Conservation (phyloP, 2,113 vertebrate genomes). For the Larimichthys crocea region DNA sequence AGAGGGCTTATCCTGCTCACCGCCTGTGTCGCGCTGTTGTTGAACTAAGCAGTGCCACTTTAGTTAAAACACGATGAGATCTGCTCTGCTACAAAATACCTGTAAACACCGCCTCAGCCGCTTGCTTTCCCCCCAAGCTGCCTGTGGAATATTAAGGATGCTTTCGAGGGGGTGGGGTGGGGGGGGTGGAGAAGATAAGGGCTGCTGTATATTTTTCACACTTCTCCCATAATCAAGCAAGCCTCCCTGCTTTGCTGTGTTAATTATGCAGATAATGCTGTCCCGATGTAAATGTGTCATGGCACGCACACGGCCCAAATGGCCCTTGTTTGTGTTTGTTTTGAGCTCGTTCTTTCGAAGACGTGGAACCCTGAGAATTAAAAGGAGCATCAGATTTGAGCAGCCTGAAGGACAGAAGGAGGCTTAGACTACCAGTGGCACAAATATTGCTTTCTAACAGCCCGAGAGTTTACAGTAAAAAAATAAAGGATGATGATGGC, state of each 20-base stretch:
- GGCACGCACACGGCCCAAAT: not conserved
- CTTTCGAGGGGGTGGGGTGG: not conserved
- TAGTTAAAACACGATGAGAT: slow-evolving; percentile 37
- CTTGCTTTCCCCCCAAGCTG: slow-evolving; percentile 16
- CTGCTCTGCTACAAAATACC: slow-evolving; percentile 43
- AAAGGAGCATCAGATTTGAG: slow-evolving; percentile 43
- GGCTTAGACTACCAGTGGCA: slow-evolving; percentile 33
- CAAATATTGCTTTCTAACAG: slow-evolving; percentile 66
- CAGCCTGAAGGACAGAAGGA: slow-evolving; percentile 28
- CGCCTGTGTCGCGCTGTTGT: slow-evolving; percentile 12
- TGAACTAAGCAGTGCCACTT: slow-evolving; percentile 15
- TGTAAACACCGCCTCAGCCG: slow-evolving; percentile 42
- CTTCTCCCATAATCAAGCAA: slow-evolving; percentile 16
- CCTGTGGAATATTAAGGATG: slow-evolving; percentile 50
- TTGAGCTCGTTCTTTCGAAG: slow-evolving; percentile 33
- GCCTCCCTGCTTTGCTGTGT: slow-evolving; percentile 5
- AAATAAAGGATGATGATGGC: slow-evolving; percentile 47
- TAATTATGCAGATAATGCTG: slow-evolving; percentile 47
- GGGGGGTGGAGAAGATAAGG: slow-evolving; percentile 11
- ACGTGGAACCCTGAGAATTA: slow-evolving; percentile 29
- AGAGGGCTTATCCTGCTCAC: not conserved
- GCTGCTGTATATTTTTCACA: slow-evolving; percentile 41
- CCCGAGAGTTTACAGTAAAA: slow-evolving; percentile 45
- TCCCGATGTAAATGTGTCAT: slow-evolving; percentile 52
- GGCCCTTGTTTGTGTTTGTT: slow-evolving; percentile 35